Conservation (phyloP, 2,888 invertebrate species). For the Aphodius granarius region DNA sequence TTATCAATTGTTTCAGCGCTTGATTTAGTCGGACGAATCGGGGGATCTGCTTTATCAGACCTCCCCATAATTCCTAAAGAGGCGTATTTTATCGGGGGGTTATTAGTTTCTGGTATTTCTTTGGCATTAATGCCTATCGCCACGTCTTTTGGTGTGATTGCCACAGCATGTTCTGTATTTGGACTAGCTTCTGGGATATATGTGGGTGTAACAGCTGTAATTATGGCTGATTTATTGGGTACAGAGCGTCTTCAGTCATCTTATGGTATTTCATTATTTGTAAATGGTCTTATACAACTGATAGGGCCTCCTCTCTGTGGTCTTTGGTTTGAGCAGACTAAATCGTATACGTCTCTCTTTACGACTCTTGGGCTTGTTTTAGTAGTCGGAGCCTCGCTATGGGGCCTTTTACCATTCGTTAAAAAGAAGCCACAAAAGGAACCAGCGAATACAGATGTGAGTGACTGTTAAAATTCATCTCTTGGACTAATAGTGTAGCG, state of each 20-base stretch:
- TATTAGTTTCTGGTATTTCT: conserved; percentile 76
- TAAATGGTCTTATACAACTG: conserved; percentile 80
- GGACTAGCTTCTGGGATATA: conserved; percentile 84
- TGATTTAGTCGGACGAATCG: conserved; percentile 81
- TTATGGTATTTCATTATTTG: conserved; percentile 82
- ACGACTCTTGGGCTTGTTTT: conserved; percentile 73
- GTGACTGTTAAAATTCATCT: conserved; percentile 23
- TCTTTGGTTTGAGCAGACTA: conserved; percentile 63
- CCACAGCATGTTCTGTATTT: conserved; percentile 73
- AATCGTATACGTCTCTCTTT: conserved; percentile 72
- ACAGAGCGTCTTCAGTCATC: conserved; percentile 83
- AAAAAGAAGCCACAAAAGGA: conserved; percentile 48
- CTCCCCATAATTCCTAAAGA: conserved; percentile 75
- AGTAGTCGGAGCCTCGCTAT: conserved; percentile 71
- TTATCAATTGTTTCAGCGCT: conserved; percentile 79
- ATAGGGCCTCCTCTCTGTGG: conserved; percentile 85
- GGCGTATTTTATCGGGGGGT: conserved; percentile 80
- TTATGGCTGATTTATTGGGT: conserved; percentile 86
- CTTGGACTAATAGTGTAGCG: not conserved
- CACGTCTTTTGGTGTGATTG: conserved; percentile 64
- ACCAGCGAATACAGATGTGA: conserved; percentile 15
- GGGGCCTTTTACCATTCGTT: conserved; percentile 76
- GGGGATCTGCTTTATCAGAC: conserved; percentile 83
- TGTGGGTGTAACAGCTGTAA: conserved; percentile 83
- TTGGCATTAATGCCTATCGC: conserved; percentile 71